These are phyloP conservation scores for Dufourea novaeangliae DNA, from an alignment of 1,140 invertebrate species.

Conservation along the genomic window DNA sequence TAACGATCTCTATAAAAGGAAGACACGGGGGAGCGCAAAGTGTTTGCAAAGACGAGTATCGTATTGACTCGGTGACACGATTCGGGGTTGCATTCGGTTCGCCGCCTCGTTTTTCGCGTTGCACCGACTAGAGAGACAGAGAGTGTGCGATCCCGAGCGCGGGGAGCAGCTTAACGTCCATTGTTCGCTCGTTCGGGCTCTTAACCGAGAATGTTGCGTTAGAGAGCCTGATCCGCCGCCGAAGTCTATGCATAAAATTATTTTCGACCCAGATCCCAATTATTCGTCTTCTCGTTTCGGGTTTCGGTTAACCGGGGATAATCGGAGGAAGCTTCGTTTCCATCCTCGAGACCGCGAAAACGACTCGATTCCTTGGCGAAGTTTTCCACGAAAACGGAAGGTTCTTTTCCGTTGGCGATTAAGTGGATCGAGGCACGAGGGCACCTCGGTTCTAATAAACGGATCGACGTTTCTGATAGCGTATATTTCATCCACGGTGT, in stretches of 20 bases:
- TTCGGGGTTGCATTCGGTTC: neutral
- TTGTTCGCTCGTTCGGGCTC: constrained; percentile 18
- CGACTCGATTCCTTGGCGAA: too few species aligned
- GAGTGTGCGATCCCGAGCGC: neutral
- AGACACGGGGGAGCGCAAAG: too few species aligned
- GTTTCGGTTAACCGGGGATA: constrained; percentile 11
- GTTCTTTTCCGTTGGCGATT: too few species aligned
- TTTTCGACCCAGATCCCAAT: constrained; percentile 20
- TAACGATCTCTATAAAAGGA: neutral
- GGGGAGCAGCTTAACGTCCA: too few species aligned
- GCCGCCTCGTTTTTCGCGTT: too few species aligned
- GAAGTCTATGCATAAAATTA: constrained; percentile 32
- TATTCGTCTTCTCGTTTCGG: neutral
- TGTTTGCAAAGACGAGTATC: neutral
- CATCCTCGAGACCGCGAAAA: too few species aligned
- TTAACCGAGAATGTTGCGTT: neutral
- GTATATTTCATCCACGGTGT: too few species aligned
- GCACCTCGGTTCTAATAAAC: too few species aligned
- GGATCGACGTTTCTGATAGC: too few species aligned
- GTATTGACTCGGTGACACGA: neutral
- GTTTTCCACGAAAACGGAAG: too few species aligned
- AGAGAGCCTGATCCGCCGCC: neutral
- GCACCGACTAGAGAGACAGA: neutral
- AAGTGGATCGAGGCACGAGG: too few species aligned
- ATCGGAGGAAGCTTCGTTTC: constrained; percentile 23